phyloP scores from a whole-genome alignment of 2,797 vertebrate species.

The Hybognathus amarus region DNA sequence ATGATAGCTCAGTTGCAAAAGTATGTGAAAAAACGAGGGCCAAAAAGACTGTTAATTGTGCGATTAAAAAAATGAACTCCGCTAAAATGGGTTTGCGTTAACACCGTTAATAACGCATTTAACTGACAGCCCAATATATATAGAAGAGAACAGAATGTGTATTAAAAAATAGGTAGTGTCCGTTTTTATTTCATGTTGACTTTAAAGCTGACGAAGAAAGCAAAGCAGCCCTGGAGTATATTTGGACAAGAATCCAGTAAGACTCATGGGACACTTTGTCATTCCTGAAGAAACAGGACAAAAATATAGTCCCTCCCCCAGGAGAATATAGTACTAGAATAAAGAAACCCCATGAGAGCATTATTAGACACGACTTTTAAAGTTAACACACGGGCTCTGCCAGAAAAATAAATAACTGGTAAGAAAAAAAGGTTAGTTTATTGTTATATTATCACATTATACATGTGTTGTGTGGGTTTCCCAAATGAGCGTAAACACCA shows the following conservation, averaged over 20 bases:
- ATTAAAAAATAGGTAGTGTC: neutral
- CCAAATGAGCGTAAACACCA: constrained; percentile 14
- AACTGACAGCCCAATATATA: too few relatives aligned
- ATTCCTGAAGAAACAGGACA: constrained; percentile 33
- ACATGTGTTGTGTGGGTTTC: constrained; percentile 42
- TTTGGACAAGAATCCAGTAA: constrained; percentile 20
- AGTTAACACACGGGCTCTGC: constrained; percentile 8
- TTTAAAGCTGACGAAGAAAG: constrained; percentile 28
- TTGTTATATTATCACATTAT: constrained; percentile 32
- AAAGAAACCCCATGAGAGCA: constrained; percentile 18
- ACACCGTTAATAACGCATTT: too few relatives aligned
- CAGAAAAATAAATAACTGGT: constrained; percentile 21
- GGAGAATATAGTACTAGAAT: constrained; percentile 13
- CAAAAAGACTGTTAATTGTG: too few relatives aligned
- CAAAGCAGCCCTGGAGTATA: constrained; percentile 29
- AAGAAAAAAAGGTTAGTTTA: constrained; percentile 20
- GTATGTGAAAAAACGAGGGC: too few relatives aligned
- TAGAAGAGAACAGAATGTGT: neutral
- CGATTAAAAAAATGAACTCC: too few relatives aligned
- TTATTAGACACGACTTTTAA: constrained; percentile 30
- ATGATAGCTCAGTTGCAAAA: too few relatives aligned
- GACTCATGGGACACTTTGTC: constrained; percentile 15
- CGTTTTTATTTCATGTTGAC: neutral
- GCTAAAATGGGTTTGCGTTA: too few relatives aligned
- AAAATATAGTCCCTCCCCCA: constrained; percentile 19